Percentiles rank a stretch among this genome's conserved stretches.
These are phyloP conservation scores for Eurystomus glaucurus DNA, from an alignment of 2,797 vertebrate species.

Conservation along the genomic window DNA sequence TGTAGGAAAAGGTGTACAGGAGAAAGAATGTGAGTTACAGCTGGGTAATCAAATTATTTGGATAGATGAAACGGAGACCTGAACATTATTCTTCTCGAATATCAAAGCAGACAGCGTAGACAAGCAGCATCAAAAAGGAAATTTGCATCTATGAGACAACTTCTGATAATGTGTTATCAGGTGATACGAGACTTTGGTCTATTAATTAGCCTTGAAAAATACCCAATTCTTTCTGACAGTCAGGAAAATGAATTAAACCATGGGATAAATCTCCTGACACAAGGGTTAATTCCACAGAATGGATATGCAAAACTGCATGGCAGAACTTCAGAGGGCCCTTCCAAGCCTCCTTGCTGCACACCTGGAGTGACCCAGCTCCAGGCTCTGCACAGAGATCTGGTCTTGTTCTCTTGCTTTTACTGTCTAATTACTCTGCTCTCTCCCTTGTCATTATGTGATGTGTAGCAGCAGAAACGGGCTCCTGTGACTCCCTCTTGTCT, in stretches of 20 bases:
- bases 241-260: slow-evolving; percentile 6
- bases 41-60: slow-evolving; percentile 13
- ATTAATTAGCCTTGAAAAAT: slow-evolving; percentile 23
- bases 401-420: background rate
- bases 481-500: background rate
- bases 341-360: background rate
- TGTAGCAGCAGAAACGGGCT: background rate
- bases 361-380: background rate
- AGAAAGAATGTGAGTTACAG: background rate
- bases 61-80: background rate
- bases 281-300: background rate
- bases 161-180: background rate
- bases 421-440: background rate
- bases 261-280: background rate
- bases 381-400: background rate
- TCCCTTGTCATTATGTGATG: slow-evolving; percentile 1
- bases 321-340: slow-evolving; percentile 11
- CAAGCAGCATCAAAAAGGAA: slow-evolving; percentile 26
- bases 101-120: slow-evolving; percentile 11
- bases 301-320: background rate
- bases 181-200: background rate
- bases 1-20: background rate
- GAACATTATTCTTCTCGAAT: background rate
- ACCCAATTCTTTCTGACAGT: background rate
- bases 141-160: background rate